A percentile compares a stretch with the other conserved stretches of the same genome.
Evolutionary conservation across 1,140 invertebrate genomes (phyloP).

Genomic region (Drosophila micromelanica): DNA sequence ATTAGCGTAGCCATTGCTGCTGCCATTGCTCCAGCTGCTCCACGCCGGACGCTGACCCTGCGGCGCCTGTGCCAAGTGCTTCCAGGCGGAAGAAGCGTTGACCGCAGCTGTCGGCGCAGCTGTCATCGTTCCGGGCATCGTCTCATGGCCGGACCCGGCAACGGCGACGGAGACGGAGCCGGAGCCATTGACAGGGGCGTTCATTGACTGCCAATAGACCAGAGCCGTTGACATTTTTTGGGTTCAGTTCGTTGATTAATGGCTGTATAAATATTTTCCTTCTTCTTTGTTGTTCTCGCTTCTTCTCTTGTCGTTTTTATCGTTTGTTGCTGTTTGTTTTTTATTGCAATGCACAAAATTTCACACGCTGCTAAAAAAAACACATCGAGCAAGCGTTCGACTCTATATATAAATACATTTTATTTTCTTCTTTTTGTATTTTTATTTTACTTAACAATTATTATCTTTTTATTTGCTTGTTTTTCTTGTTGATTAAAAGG

Average conservation of each 20-base stretch:
- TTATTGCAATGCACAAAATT: conserved; percentile 10
- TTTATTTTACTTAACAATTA: background rate
- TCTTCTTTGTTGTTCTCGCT: background rate
- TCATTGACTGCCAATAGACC: conserved; percentile 71
- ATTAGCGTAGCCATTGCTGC: background rate
- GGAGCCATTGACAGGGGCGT: conserved; percentile 17
- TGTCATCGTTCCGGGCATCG: background rate
- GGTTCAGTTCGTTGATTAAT: no score
- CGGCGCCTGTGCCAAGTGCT: background rate
- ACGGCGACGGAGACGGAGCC: no score
- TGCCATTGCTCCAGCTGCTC: conserved; percentile 23
- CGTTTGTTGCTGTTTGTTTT: background rate
- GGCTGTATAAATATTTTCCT: background rate
- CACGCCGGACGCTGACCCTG: conserved; percentile 12
- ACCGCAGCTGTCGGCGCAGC: background rate
- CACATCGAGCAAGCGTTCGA: no score
- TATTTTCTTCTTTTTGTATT: background rate
- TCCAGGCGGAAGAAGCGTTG: background rate
- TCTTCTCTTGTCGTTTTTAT: background rate
- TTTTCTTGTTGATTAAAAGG: no score
- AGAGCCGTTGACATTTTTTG: conserved; percentile 36
- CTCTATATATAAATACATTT: background rate
- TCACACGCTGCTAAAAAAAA: conserved; percentile 10
- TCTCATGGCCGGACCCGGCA: conserved; percentile 11
- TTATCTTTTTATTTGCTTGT: background rate